Base-by-base conservation (phyloP, 2,888 invertebrate genomes). In the Pecten maximus region DNA sequence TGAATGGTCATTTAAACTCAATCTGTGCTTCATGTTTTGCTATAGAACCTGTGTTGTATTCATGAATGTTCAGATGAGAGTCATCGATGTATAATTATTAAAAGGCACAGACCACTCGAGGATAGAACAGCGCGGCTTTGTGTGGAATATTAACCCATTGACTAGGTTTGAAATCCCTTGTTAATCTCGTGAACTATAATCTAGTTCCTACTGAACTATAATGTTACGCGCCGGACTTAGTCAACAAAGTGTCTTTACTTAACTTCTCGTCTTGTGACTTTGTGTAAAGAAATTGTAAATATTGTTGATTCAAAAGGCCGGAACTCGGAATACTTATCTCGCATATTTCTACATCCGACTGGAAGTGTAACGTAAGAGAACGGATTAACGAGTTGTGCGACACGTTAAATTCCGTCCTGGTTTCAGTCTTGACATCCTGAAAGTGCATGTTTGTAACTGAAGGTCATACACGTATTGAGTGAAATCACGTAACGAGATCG, bases 341-440 rank as follows among this genome's bases (percentile, higher is more conserved):
- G 28, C 74, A 8, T 74, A 74, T 74, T 74, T 74, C 2, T 74
- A 74, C 74, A 74, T 74, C 74, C 74, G 74, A 35, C 74, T 74
- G 74, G 35, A 35, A 74, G 35, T 35, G 74, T 12, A 35, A 54
- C 19, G 19, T 12, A 19, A 23, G 50, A 54, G 23, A 54, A 10
- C 2, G 50, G 50, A 54, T 35, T 74, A 74, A 74, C 2, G 35
- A 74, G 2, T 35, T 6, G 74, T 35, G 35, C 28, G 74, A 74
- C 74, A 15, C 28, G 15, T 12, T 35, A 8, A 35, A 35, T 35
- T 35, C 28, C 28, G 74, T 74, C 74, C 35, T 35, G 28, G 4
- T 28, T 28, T n/a, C 4, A 74, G 2, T 23, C 16, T 10, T 44
- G 44, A n/a, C 6, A 74, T 28, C 2, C 8, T 0, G 60, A 28